Evolutionary conservation across 2,797 vertebrate genomes (phyloP), one percentile per base, ranked within the genome.

Genomic region (Simalia tracyae): DNA sequence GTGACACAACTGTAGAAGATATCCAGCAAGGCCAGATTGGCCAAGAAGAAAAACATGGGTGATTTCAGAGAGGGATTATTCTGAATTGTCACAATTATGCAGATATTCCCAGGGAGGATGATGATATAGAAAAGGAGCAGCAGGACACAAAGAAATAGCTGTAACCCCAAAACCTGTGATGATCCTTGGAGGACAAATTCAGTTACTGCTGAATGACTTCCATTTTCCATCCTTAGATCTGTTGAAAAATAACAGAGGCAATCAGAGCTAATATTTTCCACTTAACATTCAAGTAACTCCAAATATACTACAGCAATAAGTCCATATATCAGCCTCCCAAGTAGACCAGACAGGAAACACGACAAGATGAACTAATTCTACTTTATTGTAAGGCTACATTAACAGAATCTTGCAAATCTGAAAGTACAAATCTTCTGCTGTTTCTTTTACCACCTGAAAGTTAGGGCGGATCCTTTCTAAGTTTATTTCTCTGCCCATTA

Each of bases 41-140:
- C 94, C 88, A 96, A 72, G 66, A 96, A 90, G 84, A 96, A 95
- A 42, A 96, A 96, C 96, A 97, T 96, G n/a, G 96, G 96, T 15
- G 95, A 95, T 61, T n/a, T 9, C 28, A 90, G 42, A 1, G 24
- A 42, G 5, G 76, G 89, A 72, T 85, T 59, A 63, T 63, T 63
- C 59, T 28, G 3, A 22, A 90, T 84, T 3, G 89, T 90, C 17
- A 90, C 17, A n/a, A 90, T 90, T 59, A 90, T 85, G 4, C 84
- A 28, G 76, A 63, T 31, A 46, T 90, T 90, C 4, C 76, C 76
- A n/a, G 81, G 59, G 4, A 90, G 59, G 42, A 84, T 90, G 89
- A 84, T 14, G 42, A 31, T 2, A 50, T 90, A 90, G 68, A 90
- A 84, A 17, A 90, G 59, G 4, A 90, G 76, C 28, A 90, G 42